Evolutionary conservation across 2,797 vertebrate species (phyloP), one percentile per base, ranked within the genome.

Genomic region (Agapornis canus): DNA sequence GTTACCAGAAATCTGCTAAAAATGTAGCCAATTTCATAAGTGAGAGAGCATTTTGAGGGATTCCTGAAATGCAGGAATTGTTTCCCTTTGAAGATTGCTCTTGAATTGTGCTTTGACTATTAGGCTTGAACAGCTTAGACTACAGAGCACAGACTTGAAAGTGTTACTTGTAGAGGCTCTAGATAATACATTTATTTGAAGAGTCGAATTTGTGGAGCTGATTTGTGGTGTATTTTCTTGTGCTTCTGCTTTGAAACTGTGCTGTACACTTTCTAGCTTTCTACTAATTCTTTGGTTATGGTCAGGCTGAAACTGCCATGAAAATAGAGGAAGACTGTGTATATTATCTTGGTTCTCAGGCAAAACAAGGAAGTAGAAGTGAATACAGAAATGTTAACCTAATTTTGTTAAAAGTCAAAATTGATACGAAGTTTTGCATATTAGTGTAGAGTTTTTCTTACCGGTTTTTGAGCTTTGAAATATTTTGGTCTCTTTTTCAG

Each of bases 271-370:
- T 90, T 40, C 35, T 86, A 70, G 13, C 40, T 81, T 90, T 90
- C 18, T 71, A 61, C 15, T 78, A 35, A 65, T 23, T 23, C 13
- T 18, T 70, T 70, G 37, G 12, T 63, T 79, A 80, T 78, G 80
- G 35, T 71, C 16, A 65, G 69, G 19, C 49, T 54, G 52, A 77
- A 92, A 85, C 23, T 81, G 12, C 35, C 23, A 42, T 61, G 54
- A 69, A 77, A 86, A 65, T 37, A 87, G 64, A 79, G 32, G 48
- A 91, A 86, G 35, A n/a, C 32, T 88, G 16, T 88, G 16, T 8
- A 7, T 79, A 65, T 88, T 89, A 94, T 87, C 65, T 90, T 69
- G 54, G 19, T 92, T 91, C 42, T 89, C 91, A 90, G 79, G 69
- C 48, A 75, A 94, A 94, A 83, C 43, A 92, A 52, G n/a, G 32